Percentiles rank a stretch among this genome's conserved stretches.
These are phyloP conservation scores for Eudasyphora cyanicolor DNA, from an alignment of 2,888 invertebrate genomes.

Conservation along the genomic window DNA sequence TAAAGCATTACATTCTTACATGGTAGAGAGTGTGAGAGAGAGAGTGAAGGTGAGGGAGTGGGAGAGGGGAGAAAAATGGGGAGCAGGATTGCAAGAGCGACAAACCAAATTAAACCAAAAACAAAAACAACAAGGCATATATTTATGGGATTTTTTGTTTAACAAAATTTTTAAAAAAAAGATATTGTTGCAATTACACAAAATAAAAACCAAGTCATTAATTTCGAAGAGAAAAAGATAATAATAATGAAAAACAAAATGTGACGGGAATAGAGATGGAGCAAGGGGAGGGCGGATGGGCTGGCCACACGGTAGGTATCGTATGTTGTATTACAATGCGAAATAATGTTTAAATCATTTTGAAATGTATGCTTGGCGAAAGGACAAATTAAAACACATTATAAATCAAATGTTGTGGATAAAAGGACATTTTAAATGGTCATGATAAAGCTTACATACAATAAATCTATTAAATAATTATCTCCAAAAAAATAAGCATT, in stretches of 20 bases:
- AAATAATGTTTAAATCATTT: conserved; percentile 15
- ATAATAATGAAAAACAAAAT: conserved; percentile 2
- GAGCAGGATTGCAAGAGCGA: not conserved
- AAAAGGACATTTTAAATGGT: conserved; percentile 28
- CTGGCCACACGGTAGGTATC: not conserved
- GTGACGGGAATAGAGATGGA: too few species aligned
- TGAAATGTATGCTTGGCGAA: not conserved
- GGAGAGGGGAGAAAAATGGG: not conserved
- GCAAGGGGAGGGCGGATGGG: not conserved
- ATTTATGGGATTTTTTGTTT: conserved; percentile 52
- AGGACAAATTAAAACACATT: conserved; percentile 39
- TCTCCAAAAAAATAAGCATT: conserved; percentile 23
- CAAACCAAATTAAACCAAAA: not conserved
- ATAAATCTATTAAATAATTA: conserved; percentile 28
- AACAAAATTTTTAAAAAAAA: conserved; percentile 43
- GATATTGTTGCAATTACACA: conserved; percentile 57
- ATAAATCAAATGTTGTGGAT: conserved; percentile 28
- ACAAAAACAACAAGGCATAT: conserved; percentile 10
- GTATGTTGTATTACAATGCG: not conserved
- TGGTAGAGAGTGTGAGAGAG: not conserved
- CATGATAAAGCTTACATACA: conserved; percentile 53
- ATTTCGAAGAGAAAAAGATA: conserved; percentile 1
- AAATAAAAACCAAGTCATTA: conserved; percentile 16
- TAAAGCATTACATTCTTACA: conserved; percentile 63
- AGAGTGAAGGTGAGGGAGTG: not conserved